A percentile compares a stretch with the other conserved stretches of the same genome.
These are phyloP conservation scores for Drosophila vallismaia DNA, from an alignment of 2,888 invertebrate genomes.

Conservation along the genomic window DNA sequence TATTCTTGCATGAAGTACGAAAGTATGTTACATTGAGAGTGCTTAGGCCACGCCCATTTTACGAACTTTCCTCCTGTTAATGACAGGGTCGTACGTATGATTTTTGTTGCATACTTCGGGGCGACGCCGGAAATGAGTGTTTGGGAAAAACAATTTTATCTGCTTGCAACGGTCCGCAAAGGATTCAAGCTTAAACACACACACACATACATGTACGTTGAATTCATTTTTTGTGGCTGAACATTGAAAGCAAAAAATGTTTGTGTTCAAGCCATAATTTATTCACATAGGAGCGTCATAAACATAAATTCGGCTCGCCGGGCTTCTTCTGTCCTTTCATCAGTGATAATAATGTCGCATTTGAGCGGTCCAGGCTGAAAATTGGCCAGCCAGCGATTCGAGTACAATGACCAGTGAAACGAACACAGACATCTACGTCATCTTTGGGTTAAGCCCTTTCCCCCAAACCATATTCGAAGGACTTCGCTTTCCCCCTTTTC, in stretches of 20 bases:
- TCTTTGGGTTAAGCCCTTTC: background rate
- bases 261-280: conserved; percentile 60
- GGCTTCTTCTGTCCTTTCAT: conserved; percentile 67
- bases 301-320: conserved; percentile 59
- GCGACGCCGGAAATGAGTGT: conserved; percentile 42
- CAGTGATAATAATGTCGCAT: conserved; percentile 73
- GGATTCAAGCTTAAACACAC: conserved; percentile 4
- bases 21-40: conserved; percentile 40
- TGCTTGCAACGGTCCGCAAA: conserved; percentile 19
- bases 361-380: conserved; percentile 55
- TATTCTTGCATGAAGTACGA: conserved; percentile 12
- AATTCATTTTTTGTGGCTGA: conserved; percentile 9
- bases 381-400: conserved; percentile 32
- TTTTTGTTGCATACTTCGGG: conserved; percentile 61
- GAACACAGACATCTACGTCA: conserved; percentile 38
- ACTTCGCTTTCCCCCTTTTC: conserved; percentile 25
- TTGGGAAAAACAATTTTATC: conserved; percentile 20
- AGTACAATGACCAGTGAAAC: conserved; percentile 60
- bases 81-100: conserved; percentile 33
- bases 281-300: conserved; percentile 51
- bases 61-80: conserved; percentile 47
- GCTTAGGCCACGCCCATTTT: conserved; percentile 30
- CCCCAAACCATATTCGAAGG: background rate
- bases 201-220: background rate
- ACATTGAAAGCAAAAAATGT: conserved; percentile 10